These are phyloP conservation scores for Amyelois transitella DNA, from an alignment of 1,140 invertebrate species.

Conservation along the genomic window DNA sequence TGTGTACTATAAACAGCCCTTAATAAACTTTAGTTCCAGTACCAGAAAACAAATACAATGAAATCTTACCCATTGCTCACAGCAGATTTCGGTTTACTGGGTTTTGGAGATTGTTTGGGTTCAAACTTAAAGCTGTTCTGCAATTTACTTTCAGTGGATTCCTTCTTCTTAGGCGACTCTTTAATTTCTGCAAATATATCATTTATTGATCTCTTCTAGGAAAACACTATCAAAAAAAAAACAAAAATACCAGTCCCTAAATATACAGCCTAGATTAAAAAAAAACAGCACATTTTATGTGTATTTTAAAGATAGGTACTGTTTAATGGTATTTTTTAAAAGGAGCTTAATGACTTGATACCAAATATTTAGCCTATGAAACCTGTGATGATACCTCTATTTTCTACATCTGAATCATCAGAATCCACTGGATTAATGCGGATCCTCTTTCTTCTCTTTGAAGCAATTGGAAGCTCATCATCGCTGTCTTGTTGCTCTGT, in stretches of 20 bases:
- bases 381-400: too few species aligned
- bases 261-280: too few species aligned
- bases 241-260: too few species aligned
- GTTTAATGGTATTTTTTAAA: too few species aligned
- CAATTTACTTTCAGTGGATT: conserved; percentile 40
- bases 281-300: too few species aligned
- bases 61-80: conserved; percentile 28
- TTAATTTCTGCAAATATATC: not conserved
- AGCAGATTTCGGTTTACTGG: conserved; percentile 24
- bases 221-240: too few species aligned
- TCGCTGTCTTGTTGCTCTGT: conserved; percentile 40
- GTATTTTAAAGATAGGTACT: too few species aligned
- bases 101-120: conserved; percentile 46
- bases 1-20: too few species aligned
- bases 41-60: conserved; percentile 8
- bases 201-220: too few species aligned
- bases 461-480: conserved; percentile 40
- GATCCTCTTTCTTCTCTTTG: conserved; percentile 61
- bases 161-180: conserved; percentile 27
- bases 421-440: conserved; percentile 68
- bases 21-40: too few species aligned
- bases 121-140: conserved; percentile 62
- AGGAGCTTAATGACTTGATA: too few species aligned
- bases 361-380: too few species aligned
- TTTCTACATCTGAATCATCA: conserved; percentile 73